Base-by-base conservation (phyloP, 2,888 invertebrate genomes). In the Norana najaformis region DNA sequence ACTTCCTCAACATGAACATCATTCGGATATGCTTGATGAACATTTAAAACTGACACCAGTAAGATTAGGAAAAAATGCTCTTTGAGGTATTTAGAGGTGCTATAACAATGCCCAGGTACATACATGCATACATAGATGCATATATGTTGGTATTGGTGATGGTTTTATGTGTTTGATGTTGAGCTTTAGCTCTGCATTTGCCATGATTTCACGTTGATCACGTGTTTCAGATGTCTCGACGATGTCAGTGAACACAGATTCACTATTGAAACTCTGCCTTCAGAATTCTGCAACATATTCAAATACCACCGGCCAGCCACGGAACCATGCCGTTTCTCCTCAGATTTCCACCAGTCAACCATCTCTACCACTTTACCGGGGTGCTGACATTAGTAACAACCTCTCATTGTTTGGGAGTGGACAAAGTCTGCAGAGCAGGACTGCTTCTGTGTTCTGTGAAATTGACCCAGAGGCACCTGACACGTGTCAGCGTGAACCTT, bases 231-330 rank as follows among this genome's bases (percentile, higher is more conserved):
- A 85, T 85, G 37, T 36, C 37, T 37, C 85, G 85, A 35, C 35
- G 85, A 85, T 85, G n/a, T 69, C 69, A 69, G n/a, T 69, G 37
- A 35, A 85, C 37, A 85, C 85, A 8, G 85, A 85, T 36, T 85
- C 85, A 1, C 35, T 85, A 16, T 14, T 85, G 85, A 85, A 37
- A 85, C 85, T 36, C 37, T 85, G 85, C 36, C 85, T 85, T 13
- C 85, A 35, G 37, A 85, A 85, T 5, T 35, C 85, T 30, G 34
- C 85, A 1, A 18, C 37, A 8, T 85, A 23, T 85, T 18, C 85
- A 36, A 36, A 23, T 23, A n/a, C 36, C 37, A 16, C 18, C 85
- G 35, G 35, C 37, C 85, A 36, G 34, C 35, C 37, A 8, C 36
- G 35, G 35, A 20, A 85, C 37, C 85, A 6, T 37, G 35, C 16